phyloP scores from a whole-genome alignment of 2,113 vertebrate genomes.

The Equus quagga region DNA sequence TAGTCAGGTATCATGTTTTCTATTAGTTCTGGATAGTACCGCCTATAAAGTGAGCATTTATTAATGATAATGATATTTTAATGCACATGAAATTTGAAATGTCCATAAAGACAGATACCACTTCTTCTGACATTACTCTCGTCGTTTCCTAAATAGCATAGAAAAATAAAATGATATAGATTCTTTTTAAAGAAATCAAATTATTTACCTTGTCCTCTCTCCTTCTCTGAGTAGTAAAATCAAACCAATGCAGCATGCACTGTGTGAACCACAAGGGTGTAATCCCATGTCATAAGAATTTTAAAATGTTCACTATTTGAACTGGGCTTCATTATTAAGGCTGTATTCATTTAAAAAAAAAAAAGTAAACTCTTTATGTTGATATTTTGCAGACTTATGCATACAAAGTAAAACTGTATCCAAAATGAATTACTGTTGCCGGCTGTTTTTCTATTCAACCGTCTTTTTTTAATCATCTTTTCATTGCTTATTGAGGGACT shows the following conservation, averaged over 20 bases:
- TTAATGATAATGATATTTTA: slow-evolving; percentile 58
- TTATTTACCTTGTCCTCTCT: not conserved
- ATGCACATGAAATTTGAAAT: slow-evolving; percentile 19
- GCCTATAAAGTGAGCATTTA: not conserved
- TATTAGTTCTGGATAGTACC: not conserved
- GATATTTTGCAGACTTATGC: slow-evolving; percentile 76
- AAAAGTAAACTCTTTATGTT: slow-evolving; percentile 52
- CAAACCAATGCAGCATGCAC: not conserved
- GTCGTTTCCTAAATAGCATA: not conserved
- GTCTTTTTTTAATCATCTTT: slow-evolving; percentile 70
- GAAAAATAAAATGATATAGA: slow-evolving; percentile 40
- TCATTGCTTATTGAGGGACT: slow-evolving; percentile 65
- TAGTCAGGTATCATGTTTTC: not conserved
- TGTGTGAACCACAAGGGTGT: slow-evolving; percentile 25
- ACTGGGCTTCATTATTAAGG: slow-evolving; percentile 57
- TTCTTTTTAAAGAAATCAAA: slow-evolving; percentile 52
- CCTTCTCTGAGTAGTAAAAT: slow-evolving; percentile 62
- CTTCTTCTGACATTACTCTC: not conserved
- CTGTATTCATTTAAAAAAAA: slow-evolving; percentile 74
- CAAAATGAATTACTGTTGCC: slow-evolving; percentile 65
- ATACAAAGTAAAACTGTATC: slow-evolving; percentile 70
- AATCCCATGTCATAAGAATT: slow-evolving; percentile 63
- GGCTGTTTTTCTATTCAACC: slow-evolving; percentile 69
- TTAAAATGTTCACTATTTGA: slow-evolving; percentile 61
- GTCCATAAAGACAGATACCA: not conserved